Percentiles rank a stretch among this genome's conserved stretches.
phyloP scores from a whole-genome alignment of 2,797 vertebrate species.

The Malurus splendens region DNA sequence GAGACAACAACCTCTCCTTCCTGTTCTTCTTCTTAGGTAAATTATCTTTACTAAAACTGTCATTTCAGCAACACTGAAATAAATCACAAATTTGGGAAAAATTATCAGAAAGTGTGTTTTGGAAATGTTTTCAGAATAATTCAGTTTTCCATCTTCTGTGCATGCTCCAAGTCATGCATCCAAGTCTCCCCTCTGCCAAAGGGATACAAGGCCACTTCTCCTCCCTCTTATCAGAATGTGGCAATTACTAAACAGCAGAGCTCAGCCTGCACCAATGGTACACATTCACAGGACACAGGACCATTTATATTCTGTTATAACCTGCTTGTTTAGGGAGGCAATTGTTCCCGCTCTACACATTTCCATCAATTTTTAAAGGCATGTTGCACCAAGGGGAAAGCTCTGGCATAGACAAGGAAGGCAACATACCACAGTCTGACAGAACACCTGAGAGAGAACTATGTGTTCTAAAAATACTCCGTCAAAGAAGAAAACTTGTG shows the following conservation, averaged over 20 bases:
- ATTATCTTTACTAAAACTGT: not conserved
- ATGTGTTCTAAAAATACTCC: not conserved
- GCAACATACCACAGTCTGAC: not conserved
- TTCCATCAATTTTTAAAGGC: not conserved
- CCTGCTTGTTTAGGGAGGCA: not conserved
- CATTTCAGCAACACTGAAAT: not conserved
- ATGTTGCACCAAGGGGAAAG: not conserved
- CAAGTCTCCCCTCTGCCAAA: not conserved
- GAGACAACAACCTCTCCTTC: not conserved
- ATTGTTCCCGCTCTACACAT: not conserved
- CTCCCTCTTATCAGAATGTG: rapidly evolving
- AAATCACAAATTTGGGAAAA: not conserved
- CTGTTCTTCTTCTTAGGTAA: not conserved
- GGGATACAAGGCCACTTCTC: not conserved
- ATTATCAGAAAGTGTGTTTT: not conserved
- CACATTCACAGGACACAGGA: not conserved
- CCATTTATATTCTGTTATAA: not conserved
- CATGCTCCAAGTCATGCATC: not conserved
- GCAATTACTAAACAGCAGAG: not conserved
- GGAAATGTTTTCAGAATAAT: not conserved
- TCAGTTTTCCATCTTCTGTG: not conserved
- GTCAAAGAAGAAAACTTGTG: not conserved
- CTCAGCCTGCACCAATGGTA: not conserved
- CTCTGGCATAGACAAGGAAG: not conserved
- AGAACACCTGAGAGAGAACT: not conserved